These are phyloP conservation scores for Hydropotes inermis DNA, from an alignment of 2,113 vertebrate genomes.

Conservation along the genomic window DNA sequence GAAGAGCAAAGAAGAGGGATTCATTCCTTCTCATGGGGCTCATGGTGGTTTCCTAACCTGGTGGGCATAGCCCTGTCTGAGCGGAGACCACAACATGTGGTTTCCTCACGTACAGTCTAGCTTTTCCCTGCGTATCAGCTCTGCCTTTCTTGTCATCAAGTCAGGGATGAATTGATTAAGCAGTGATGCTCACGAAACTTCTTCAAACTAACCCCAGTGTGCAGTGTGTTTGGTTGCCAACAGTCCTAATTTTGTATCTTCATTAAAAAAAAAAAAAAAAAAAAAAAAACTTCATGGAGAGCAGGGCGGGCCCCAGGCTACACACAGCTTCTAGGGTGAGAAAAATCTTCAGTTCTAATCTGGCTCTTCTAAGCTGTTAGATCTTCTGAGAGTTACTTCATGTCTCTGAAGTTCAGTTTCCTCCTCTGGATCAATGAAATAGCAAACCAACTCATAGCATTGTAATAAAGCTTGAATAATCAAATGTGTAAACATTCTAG, in stretches of 20 bases:
- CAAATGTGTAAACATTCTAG: not conserved
- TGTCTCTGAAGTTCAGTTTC: not conserved
- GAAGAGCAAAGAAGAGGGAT: not conserved
- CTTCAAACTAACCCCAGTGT: not conserved
- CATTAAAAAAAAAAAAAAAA: not conserved
- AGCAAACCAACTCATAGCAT: not conserved
- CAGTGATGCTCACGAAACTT: constrained; percentile 1
- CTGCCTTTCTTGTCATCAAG: not conserved
- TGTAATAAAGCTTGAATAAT: not conserved
- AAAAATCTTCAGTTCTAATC: not conserved
- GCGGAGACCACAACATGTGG: not conserved
- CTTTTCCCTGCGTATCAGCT: not conserved
- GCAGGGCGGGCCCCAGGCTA: too few relatives aligned
- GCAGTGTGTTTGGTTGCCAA: not conserved
- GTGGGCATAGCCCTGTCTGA: not conserved
- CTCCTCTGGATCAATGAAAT: not conserved
- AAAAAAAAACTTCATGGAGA: not conserved
- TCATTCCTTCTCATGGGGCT: not conserved
- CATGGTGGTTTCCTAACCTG: not conserved
- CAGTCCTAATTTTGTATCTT: not conserved
- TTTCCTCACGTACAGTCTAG: not conserved
- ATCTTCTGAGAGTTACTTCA: not conserved
- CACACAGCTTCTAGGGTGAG: not conserved
- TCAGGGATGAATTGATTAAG: constrained; percentile 55
- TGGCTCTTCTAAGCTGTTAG: not conserved